Evolutionary conservation across 2,113 vertebrate species (phyloP).

Genomic region (Myxocyprinus asiaticus): DNA sequence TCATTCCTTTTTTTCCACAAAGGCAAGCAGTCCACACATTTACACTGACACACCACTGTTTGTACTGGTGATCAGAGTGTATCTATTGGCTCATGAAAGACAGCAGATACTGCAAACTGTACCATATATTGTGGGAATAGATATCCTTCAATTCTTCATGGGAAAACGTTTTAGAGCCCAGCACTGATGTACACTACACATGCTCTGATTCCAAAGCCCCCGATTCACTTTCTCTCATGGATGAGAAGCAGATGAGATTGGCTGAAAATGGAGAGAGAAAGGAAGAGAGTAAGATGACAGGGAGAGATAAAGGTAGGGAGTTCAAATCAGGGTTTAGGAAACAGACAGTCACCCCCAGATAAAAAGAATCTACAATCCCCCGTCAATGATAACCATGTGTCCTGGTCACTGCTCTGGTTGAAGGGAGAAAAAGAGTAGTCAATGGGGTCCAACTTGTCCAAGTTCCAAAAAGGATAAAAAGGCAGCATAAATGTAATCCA

Average conservation of each 20-base stretch:
- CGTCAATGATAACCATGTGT: slow-evolving; percentile 49
- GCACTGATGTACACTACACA: slow-evolving; percentile 38
- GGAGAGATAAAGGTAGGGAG: slow-evolving; percentile 38
- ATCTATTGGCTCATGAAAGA: slow-evolving; percentile 17
- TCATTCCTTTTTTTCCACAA: slow-evolving; percentile 64
- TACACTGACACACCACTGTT: slow-evolving; percentile 56
- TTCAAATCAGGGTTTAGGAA: slow-evolving; percentile 3
- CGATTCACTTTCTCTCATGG: slow-evolving; percentile 47
- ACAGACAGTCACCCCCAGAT: slow-evolving; percentile 30
- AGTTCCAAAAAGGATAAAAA: too few relatives aligned
- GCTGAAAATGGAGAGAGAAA: background rate
- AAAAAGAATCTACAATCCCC: slow-evolving; percentile 34
- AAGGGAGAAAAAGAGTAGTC: too few relatives aligned
- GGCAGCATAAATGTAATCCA: too few relatives aligned
- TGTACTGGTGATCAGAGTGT: slow-evolving; percentile 25
- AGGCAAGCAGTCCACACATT: slow-evolving; percentile 64
- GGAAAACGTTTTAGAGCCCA: slow-evolving; percentile 28
- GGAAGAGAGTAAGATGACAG: slow-evolving; percentile 15
- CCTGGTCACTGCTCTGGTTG: background rate
- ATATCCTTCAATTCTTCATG: slow-evolving; percentile 22
- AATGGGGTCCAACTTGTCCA: too few relatives aligned
- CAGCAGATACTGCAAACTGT: background rate
- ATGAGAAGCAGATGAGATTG: slow-evolving; percentile 70
- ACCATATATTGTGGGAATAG: slow-evolving; percentile 21
- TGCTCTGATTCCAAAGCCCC: slow-evolving; percentile 50